phyloP scores from a whole-genome alignment of 2,888 invertebrate species.

The Pogonocherus hispidulus region DNA sequence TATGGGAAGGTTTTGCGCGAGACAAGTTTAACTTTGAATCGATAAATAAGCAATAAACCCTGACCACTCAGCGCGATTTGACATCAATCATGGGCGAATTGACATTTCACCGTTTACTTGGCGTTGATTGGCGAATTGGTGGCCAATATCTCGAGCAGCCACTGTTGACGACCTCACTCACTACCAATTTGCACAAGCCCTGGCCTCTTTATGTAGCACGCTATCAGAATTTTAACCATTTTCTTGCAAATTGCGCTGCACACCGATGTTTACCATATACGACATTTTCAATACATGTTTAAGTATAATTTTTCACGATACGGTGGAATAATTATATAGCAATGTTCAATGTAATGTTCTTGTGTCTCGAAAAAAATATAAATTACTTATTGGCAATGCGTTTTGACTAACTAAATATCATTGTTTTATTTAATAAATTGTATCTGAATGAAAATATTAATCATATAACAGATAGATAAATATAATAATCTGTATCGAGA shows the following conservation, averaged over 20 bases:
- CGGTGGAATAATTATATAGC: too few species aligned
- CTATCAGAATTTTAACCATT: slow-evolving; percentile 43
- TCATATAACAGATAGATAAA: too few species aligned
- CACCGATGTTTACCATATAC: slow-evolving; percentile 27
- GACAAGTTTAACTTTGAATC: slow-evolving; percentile 7
- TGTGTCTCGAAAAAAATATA: too few species aligned
- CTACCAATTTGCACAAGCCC: slow-evolving; percentile 53
- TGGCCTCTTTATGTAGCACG: slow-evolving; percentile 51
- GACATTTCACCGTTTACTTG: slow-evolving; percentile 37
- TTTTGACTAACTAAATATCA: too few species aligned
- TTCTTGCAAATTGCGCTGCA: slow-evolving; percentile 21
- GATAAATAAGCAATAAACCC: slow-evolving; percentile 37
- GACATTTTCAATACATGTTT: slow-evolving; percentile 25
- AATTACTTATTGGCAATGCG: too few species aligned
- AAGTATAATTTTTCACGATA: too few species aligned
- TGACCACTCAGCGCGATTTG: slow-evolving; percentile 33
- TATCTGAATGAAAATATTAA: too few species aligned
- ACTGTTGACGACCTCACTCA: slow-evolving; percentile 43
- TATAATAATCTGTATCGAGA: too few species aligned
- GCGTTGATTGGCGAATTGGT: slow-evolving; percentile 43
- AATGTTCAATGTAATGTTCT: too few species aligned
- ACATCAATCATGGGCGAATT: slow-evolving; percentile 42
- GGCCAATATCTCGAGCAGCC: slow-evolving; percentile 41
- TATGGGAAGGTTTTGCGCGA: slow-evolving; percentile 14
- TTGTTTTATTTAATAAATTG: too few species aligned